Evolutionary conservation across 2,888 invertebrate genomes (phyloP).

Genomic region (Lissocephala sabroskyi): DNA sequence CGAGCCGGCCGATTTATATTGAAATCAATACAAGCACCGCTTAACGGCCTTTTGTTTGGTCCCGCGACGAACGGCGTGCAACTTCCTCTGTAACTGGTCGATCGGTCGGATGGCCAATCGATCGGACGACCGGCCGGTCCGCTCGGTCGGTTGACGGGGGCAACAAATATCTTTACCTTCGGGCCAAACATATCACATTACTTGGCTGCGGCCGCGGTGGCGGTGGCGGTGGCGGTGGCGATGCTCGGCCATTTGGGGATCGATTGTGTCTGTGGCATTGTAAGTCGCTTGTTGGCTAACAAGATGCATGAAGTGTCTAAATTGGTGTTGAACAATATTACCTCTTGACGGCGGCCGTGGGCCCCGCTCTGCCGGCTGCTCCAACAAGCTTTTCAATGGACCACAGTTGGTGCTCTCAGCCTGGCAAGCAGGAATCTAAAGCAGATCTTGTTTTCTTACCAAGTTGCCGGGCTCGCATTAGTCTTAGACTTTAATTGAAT

Average conservation of each 20-base stretch:
- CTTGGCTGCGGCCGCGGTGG: background rate
- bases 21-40: conserved; percentile 58
- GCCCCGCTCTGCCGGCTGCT: background rate
- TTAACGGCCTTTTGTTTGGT: conserved; percentile 42
- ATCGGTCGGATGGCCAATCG: too few species aligned
- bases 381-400: too few species aligned
- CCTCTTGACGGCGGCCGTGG: conserved; percentile 43
- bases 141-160: background rate
- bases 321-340: conserved; percentile 72
- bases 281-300: conserved; percentile 55
- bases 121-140: too few species aligned
- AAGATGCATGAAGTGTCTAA: conserved; percentile 72
- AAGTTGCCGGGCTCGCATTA: too few species aligned
- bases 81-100: conserved; percentile 24
- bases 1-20: conserved; percentile 40
- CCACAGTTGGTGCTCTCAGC: too few species aligned
- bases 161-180: background rate
- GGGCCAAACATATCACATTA: conserved; percentile 24
- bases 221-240: background rate
- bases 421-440: too few species aligned
- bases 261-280: conserved; percentile 36
- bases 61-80: conserved; percentile 7
- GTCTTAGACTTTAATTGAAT: too few species aligned
- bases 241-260: background rate
- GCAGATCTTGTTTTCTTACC: too few species aligned